These are phyloP conservation scores for Lontra canadensis DNA, from an alignment of 2,113 vertebrate genomes.

Conservation along the genomic window DNA sequence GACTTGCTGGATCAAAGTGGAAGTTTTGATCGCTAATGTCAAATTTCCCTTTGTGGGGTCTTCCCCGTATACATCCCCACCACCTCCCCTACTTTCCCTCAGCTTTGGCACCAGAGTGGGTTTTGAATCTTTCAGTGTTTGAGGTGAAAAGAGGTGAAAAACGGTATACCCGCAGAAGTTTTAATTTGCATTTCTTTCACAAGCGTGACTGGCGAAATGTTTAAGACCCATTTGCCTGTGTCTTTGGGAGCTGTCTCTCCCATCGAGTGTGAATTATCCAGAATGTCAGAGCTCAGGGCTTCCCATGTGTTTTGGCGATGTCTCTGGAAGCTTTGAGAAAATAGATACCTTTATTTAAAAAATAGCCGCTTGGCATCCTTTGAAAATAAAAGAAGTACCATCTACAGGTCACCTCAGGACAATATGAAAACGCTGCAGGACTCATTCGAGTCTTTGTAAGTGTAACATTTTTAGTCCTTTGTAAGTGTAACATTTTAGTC, in stretches of 20 bases:
- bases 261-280: neutral
- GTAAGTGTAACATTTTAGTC: conserved; percentile 2
- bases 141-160: neutral
- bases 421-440: conserved; percentile 2
- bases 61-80: neutral
- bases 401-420: neutral
- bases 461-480: conserved; percentile 27
- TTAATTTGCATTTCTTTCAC: neutral
- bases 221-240: neutral
- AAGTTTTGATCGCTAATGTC: neutral
- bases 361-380: conserved; percentile 46
- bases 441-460: neutral
- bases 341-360: conserved; percentile 76
- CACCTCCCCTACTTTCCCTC: neutral
- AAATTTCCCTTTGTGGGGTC: neutral
- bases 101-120: neutral
- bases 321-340: conserved; percentile 70
- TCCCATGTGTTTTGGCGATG: neutral
- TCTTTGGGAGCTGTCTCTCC: neutral
- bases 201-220: neutral
- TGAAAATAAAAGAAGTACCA: conserved; percentile 55
- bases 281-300: neutral
- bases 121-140: neutral
- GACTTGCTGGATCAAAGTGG: neutral
- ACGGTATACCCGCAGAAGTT: neutral